Base-by-base conservation (phyloP, 2,797 vertebrate species). In the Siniperca obscura region DNA sequence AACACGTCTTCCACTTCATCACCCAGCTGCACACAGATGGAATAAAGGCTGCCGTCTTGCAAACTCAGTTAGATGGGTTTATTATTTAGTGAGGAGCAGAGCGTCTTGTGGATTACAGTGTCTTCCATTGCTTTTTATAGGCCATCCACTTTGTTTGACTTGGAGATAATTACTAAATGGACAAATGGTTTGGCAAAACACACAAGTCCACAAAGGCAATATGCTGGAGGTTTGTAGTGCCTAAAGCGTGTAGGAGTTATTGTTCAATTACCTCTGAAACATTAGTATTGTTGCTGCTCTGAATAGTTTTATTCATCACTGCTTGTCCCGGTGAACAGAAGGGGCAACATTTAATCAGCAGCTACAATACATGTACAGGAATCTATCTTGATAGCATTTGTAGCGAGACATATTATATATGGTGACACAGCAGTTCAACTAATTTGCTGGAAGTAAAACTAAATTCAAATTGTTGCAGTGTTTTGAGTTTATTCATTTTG, bases 111-210 rank as follows among this genome's bases (percentile, higher is more conserved):
- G 79, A 83, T 84, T 76, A 79, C 74, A 42, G 55, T 42, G 44
- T 50, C 71, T 75, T 82, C 68, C 25, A 12, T 61, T 57, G 38
- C 73, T 78, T 77, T 91, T 86, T 87, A 86, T 79, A 65, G 66
- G 50, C 72, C 60, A 19, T 81, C 69, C 77, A 80, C 78, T 90
- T 80, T 85, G 80, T 87, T 83, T 76, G 86, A 87, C 75, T 86
- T 59, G 59, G 74, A 61, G 66, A 81, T 88, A 86, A 92, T 92
- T 89, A 86, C 77, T 68, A 78, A 84, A 91, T 68, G 74, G 87
- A 91, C 81, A 89, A 89, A 92, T 87, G 83, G 66, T 78, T 87
- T 70, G 72, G 82, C 69, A 72, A 81, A 91, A 86, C 72, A 80
- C 72, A 78, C 74, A 64, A 69, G 74, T 88, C 84, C 74, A 55